Evolutionary conservation across 1,140 invertebrate genomes (phyloP).

Genomic region (Heliconius eleuchia): DNA sequence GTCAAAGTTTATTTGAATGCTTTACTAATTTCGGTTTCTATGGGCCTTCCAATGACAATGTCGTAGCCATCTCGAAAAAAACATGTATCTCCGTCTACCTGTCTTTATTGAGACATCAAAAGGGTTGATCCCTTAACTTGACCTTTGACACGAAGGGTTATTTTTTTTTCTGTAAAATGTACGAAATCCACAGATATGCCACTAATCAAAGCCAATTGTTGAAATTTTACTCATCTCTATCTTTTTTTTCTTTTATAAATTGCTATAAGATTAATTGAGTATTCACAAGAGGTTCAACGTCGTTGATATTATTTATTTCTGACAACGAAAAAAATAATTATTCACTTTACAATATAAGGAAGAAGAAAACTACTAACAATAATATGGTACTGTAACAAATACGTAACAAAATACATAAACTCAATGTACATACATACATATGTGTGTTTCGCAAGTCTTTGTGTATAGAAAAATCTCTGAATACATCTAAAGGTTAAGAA

Average conservation of each 20-base stretch:
- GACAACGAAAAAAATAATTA: background rate
- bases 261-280: background rate
- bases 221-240: conserved; percentile 3
- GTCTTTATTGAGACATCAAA: conserved; percentile 60
- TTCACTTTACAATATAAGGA: background rate
- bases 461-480: conserved; percentile 1
- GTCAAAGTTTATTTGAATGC: conserved; percentile 69
- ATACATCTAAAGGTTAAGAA: conserved; percentile 15
- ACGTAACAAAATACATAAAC: background rate
- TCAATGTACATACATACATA: background rate
- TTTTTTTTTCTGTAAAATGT: conserved; percentile 60
- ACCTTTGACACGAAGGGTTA: conserved; percentile 57
- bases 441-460: background rate
- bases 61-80: conserved; percentile 53
- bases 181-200: conserved; percentile 53
- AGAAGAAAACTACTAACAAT: background rate
- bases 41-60: conserved; percentile 63
- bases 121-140: conserved; percentile 67
- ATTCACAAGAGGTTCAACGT: background rate
- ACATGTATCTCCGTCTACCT: conserved; percentile 57
- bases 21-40: conserved; percentile 68
- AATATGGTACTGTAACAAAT: background rate
- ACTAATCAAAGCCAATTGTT: conserved; percentile 66
- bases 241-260: background rate
- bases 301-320: background rate